Base-by-base conservation (phyloP, 2,888 invertebrate genomes). In the Stramonita haemastoma region DNA sequence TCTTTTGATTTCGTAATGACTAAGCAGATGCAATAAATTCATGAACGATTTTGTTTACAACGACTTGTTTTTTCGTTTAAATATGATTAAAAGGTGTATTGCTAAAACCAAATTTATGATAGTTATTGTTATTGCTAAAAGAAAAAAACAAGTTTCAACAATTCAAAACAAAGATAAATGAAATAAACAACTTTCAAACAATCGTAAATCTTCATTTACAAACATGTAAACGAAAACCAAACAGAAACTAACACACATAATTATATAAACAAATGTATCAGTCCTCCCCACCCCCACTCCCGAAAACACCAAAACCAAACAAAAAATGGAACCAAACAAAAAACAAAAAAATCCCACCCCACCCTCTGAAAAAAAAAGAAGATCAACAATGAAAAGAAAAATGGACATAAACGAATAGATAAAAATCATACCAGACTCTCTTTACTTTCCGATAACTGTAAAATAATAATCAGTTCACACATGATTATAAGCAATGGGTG, bases 1-100 rank as follows among this genome's bases (percentile, higher is more conserved):
- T 46, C 19, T 83, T 83, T 83, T 83, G 81, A 83, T 83, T 83
- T 26, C 11, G 22, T 46, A 11, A 83, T 83, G 81, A 83, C 81
- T 83, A 8, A 29, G 22, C 36, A 46, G 13, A 73, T n/a, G 73
- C 11, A 73, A 29, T 73, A 73, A 79, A 32, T 17, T 17, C 5
- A 79, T 13, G 34, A 13, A 46, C 46, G 15, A 79, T 32, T 11
- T 32, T 6, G 15, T 79, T 79, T 32, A 79, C 32, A 79, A 79
- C 22, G n/a, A 11, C n/a, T n/a, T 11, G 46, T 46, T 46, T 46
- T n/a, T 46, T 5, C 46, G 73, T n/a, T 73, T 73, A 17, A 19
- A 32, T 79, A 32, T 8, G 6, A 32, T 79, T 79, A 32, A 79
- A 79, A 79, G 19, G 19, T 60, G 19, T 60, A 60, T 60, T 60